Percentiles rank a stretch among this genome's conserved stretches.
Evolutionary conservation across 2,113 vertebrate genomes (phyloP).

Genomic region (Peromyscus maniculatus): DNA sequence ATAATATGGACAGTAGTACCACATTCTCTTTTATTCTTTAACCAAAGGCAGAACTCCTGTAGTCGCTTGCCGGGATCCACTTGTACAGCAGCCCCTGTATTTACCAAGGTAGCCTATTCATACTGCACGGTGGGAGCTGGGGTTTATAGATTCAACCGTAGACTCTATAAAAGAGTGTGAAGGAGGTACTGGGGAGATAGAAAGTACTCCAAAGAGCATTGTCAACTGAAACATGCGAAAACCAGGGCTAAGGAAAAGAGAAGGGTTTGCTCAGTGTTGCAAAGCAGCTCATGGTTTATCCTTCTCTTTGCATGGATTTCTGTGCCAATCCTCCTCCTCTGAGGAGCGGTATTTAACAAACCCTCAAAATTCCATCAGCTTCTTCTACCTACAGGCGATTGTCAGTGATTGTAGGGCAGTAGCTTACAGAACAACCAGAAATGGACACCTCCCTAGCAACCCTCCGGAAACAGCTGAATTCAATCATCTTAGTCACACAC

Average conservation of each 20-base stretch:
- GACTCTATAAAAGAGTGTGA: background rate
- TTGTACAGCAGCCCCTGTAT: slow-evolving; percentile 79
- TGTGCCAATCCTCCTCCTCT: background rate
- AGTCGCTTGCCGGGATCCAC: slow-evolving; percentile 76
- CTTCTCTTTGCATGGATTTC: background rate
- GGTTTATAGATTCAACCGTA: slow-evolving; percentile 28
- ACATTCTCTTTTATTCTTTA: slow-evolving; percentile 66
- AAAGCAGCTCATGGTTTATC: background rate
- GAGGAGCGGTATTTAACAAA: background rate
- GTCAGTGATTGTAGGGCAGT: background rate
- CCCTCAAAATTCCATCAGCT: background rate
- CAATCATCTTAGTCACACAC: background rate
- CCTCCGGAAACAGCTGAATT: slow-evolving; percentile 21
- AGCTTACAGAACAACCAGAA: background rate
- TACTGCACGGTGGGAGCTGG: background rate
- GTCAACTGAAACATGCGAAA: slow-evolving; percentile 6
- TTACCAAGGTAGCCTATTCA: slow-evolving; percentile 86
- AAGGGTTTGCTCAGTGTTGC: background rate
- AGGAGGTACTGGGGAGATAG: slow-evolving; percentile 1
- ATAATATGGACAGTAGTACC: background rate
- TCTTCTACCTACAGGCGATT: background rate
- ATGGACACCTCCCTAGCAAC: background rate
- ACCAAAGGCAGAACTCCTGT: slow-evolving; percentile 83
- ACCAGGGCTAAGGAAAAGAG: background rate
- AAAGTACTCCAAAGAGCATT: slow-evolving; percentile 15